These are phyloP conservation scores for Gryon sp. DNA, from an alignment of 1,140 invertebrate species.

Conservation along the genomic window DNA sequence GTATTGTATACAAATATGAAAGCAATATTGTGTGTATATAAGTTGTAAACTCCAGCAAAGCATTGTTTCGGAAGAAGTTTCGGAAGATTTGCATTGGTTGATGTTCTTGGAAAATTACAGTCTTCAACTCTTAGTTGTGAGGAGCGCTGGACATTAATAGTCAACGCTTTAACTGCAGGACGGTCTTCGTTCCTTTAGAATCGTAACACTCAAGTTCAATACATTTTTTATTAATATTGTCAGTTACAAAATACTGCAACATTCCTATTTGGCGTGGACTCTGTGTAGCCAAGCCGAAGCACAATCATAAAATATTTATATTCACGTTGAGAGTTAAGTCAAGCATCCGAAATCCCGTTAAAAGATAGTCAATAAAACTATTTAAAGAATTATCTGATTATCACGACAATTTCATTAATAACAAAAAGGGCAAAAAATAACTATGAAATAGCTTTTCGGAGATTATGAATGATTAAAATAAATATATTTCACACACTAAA, in stretches of 20 bases:
- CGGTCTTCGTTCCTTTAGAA: background rate
- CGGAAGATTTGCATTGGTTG: no score
- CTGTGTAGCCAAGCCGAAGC: background rate
- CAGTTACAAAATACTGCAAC: constrained; percentile 14
- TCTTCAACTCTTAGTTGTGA: background rate
- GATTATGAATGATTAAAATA: no score
- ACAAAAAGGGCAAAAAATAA: no score
- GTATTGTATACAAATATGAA: background rate
- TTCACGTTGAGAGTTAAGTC: constrained; percentile 28
- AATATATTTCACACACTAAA: no score
- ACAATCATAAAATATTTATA: constrained; percentile 36
- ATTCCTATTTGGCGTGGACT: background rate
- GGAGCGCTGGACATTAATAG: constrained; percentile 14
- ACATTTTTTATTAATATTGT: constrained; percentile 23
- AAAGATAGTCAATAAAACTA: constrained; percentile 45
- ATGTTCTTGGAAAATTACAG: constrained; percentile 19
- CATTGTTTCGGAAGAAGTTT: no score
- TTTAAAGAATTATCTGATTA: constrained; percentile 24
- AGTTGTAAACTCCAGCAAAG: no score
- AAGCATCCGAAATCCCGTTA: constrained; percentile 45
- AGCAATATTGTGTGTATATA: no score
- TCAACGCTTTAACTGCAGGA: constrained; percentile 3
- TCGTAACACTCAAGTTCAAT: constrained; percentile 3
- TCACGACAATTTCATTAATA: no score
- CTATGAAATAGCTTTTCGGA: no score